A percentile compares a stretch with the other conserved stretches of the same genome.
Evolutionary conservation across 64 coral and sea anemone species (phyloP).

Genomic region (Montipora cactus): DNA sequence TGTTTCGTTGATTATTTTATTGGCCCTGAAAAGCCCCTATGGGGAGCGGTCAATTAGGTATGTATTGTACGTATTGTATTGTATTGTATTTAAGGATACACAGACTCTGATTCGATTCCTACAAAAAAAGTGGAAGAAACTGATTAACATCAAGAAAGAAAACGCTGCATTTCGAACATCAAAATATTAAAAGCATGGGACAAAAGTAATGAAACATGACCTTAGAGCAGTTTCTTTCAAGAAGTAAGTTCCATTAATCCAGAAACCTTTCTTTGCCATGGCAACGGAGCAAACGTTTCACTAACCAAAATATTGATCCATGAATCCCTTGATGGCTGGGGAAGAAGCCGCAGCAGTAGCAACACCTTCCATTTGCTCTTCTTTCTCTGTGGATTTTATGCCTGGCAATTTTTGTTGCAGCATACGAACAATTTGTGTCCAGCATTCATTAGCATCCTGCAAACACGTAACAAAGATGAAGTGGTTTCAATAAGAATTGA

Average conservation of each 20-base stretch:
- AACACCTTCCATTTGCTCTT: slow-evolving; percentile 21
- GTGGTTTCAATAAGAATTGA: no score
- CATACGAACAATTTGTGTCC: slow-evolving; percentile 95
- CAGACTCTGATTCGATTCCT: slow-evolving; percentile 89
- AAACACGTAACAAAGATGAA: background rate
- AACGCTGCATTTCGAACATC: no score
- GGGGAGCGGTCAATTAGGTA: no score
- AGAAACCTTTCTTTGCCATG: background rate
- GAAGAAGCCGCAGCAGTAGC: background rate
- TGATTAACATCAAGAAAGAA: background rate
- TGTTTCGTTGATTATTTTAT: no score
- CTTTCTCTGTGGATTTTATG: slow-evolving; percentile 17
- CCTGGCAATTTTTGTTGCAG: slow-evolving; percentile 93
- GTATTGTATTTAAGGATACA: slow-evolving; percentile 93
- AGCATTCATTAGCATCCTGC: slow-evolving; percentile 98
- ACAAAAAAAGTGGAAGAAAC: background rate
- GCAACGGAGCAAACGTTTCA: background rate
- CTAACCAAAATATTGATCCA: slow-evolving; percentile 97
- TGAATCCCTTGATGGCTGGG: slow-evolving; percentile 57
- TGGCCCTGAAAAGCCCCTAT: no score
- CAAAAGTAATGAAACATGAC: no score
- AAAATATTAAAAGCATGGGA: no score
- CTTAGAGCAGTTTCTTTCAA: background rate
- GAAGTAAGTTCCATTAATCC: background rate
- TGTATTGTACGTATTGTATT: no score